Base-by-base conservation (phyloP, 2,113 vertebrate genomes). In the Girardinichthys multiradiatus region DNA sequence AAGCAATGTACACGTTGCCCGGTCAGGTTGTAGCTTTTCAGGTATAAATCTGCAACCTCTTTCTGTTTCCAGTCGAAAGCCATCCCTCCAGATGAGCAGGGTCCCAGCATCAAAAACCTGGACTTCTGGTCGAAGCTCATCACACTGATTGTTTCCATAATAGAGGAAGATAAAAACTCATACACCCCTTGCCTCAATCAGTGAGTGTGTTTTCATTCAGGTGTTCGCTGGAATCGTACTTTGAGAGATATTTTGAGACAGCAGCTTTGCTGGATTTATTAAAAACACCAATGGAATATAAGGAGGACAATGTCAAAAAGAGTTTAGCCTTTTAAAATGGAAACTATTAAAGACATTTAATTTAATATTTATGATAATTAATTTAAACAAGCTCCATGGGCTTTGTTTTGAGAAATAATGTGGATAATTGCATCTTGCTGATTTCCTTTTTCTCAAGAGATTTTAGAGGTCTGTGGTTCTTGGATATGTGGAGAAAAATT, bases 61-160 rank as follows among this genome's bases (percentile, higher is more conserved):
- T 58, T 45, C 24, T 76, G 12, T 80, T 33, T 80, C 4, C 90
- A 99, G 98, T 94, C 91, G 35, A 99, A 99, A 92, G 96, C 96
- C 1, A 94, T 98, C 2, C 96, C 96, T 28, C 96, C 97, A 0
- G 98, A 99, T 57, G 98, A 99, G 45, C 98, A 99, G 88, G 98
- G 98, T 0, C 98, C 97, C 79, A 99, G 96, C 91, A 94, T 96
- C 90, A 99, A 96, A 91, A 99, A 99, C 92, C 92, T 99, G 31
- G 97, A 99, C 92, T 99, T 99, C 91, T 99, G 98, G 98, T 99
- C 98, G 75, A 99, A 99, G 90, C 95, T 99, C 60, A 99, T 99
- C 86, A 99, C 98, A 9, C 94, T 99, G 72, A 99, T 98, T 0
- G 98, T 99, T 74, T 99, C 98, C 81, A 99, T 99, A 82, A 99